phyloP scores from a whole-genome alignment of 2,113 vertebrate genomes.

The Zosterops borbonicus region DNA sequence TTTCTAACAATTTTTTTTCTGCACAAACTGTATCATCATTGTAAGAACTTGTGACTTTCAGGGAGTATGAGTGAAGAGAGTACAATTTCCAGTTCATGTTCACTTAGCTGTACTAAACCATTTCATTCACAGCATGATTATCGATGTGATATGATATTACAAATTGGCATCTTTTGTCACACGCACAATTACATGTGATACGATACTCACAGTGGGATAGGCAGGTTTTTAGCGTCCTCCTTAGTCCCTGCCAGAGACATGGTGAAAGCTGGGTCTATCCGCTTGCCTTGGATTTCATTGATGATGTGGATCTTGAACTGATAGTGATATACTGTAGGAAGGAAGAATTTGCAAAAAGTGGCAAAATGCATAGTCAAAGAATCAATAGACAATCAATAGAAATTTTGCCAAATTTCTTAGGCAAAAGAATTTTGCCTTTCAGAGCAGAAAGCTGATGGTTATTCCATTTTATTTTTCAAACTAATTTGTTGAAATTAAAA shows the following conservation, averaged over 20 bases:
- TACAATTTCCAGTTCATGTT: background rate
- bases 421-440: background rate
- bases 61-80: background rate
- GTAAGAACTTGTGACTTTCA: background rate
- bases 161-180: background rate
- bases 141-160: background rate
- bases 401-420: background rate
- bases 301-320: slow-evolving; percentile 90
- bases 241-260: slow-evolving; percentile 85
- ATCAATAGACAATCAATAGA: background rate
- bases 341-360: background rate
- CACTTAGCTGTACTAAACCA: background rate
- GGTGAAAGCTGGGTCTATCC: slow-evolving; percentile 76
- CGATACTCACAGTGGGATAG: slow-evolving; percentile 83
- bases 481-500: background rate
- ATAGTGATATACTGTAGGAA: slow-evolving; percentile 86
- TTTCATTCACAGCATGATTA: background rate
- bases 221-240: slow-evolving; percentile 78
- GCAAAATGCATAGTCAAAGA: background rate
- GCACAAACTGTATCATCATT: background rate
- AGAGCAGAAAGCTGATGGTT: background rate
- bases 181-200: background rate
- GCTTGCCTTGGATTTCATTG: slow-evolving; percentile 75
- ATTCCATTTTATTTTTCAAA: background rate
- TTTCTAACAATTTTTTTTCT: background rate